Evolutionary conservation across 1,140 invertebrate species (phyloP), one percentile per base, ranked within the genome.

Genomic region (Pseudomyrmex dendroicus): DNA sequence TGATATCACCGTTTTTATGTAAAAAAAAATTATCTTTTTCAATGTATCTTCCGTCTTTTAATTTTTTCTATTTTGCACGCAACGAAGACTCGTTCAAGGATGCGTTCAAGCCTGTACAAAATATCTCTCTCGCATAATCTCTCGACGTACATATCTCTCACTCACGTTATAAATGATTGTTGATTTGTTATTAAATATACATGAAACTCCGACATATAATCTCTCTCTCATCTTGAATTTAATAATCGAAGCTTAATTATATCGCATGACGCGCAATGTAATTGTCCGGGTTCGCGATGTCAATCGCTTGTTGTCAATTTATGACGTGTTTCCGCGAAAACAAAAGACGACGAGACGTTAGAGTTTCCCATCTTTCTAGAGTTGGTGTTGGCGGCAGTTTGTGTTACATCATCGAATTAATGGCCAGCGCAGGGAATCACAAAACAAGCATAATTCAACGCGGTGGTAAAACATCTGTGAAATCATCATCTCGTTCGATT

Each of bases 381-480:
- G 50, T 72, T 17, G 5, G n/a, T 35, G n/a, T n/a, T n/a, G n/a
- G 54, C 17, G 17, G 2, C 5, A 46, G 13, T 66, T 77, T 64
- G 22, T 35, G 15, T 80, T 70, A 50, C 66, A 12, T 80, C 76
- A 80, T 13, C 5, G 8, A 50, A 72, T 80, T 72, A 50, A 80
- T 61, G 15, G 7, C 20, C n/a, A 59, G 3, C 44, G 4, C 22
- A 7, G 10, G 13, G 12, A 20, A 50, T 59, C 54, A 80, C 44
- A 3, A 70, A 54, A 59, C 44, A n/a, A 5, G 13, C 5, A 25
- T 72, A 63, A 17, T 50, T 50, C 3, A 59, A 57, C 4, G 20
- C 7, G 44, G 35, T 7, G 2, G 12, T 50, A 68, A 9, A 52
- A 9, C 20, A 56, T 15, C 9, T 4, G 17, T 56, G 17, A 13